Evolutionary conservation across 2,888 invertebrate species (phyloP), one percentile per base, ranked within the genome.

Genomic region (Eucriotettix oculatus): DNA sequence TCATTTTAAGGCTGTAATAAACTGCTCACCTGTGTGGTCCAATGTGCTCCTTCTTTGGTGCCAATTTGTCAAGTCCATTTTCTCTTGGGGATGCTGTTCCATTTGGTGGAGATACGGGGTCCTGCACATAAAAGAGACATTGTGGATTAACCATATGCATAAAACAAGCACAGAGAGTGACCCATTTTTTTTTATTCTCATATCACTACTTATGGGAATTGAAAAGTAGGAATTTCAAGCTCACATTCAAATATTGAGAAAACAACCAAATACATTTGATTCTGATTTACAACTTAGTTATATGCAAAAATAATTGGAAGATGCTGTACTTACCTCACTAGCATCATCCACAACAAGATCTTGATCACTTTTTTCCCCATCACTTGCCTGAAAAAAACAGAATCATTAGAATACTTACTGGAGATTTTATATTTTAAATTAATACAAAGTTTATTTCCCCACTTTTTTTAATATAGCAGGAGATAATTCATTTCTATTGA

Each of bases 281-380:
- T 54, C 16, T 12, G 9, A 5, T 54, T 12, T 17, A 16, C 14
- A n/a, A n/a, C 12, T 5, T 9, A 2, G 10, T 16, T 40, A 40
- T 17, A 56, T 10, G 40, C 29, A 40, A 10, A 55, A 55, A 16
- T 55, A 55, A 10, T 55, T 29, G 9, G 42, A 29, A 59, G n/a
- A 44, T n/a, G 10, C 16, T 42, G 5, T 10, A 68, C 72, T 70
- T 67, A 76, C 78, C 76, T 94, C 93, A 66, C 90, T 91, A 58
- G 92, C 92, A 69, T 91, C 95, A 74, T 96, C 96, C 41, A 96
- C 95, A 63, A 96, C 95, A 68, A 96, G 76, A 71, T 95, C 94
- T 77, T 92, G 89, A 71, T 93, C 91, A 70, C 86, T 87, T 72
- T 90, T 90, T 71, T 88, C 89, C 60, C 86, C 88, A 72, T 89